Evolutionary conservation across 2,113 vertebrate genomes (phyloP).

Genomic region (Tilapia sparmanii): DNA sequence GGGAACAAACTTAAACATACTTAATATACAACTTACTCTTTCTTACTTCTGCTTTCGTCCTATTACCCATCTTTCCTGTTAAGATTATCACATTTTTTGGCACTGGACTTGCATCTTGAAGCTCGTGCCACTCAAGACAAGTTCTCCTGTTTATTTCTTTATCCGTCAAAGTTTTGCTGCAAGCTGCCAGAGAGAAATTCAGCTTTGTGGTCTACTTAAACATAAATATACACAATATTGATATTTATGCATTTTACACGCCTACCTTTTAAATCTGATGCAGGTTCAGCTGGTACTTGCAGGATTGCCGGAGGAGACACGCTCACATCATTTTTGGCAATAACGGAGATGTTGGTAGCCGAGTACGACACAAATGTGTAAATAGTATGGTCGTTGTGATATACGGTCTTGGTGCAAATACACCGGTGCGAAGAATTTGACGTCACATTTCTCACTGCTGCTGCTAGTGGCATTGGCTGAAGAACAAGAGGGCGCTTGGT

Average conservation of each 20-base stretch:
- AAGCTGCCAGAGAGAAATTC: slow-evolving; percentile 29
- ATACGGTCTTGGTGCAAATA: background rate
- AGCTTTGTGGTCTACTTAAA: background rate
- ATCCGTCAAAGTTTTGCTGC: background rate
- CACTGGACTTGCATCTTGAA: slow-evolving; percentile 21
- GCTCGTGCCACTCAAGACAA: slow-evolving; percentile 59
- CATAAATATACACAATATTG: background rate
- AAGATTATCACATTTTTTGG: background rate
- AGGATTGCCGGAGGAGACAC: slow-evolving; percentile 12
- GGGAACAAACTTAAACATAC: background rate
- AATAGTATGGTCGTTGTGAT: background rate
- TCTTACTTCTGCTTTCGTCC: background rate
- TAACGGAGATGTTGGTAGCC: slow-evolving; percentile 38
- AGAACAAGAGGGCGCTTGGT: background rate
- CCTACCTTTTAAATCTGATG: slow-evolving; percentile 37
- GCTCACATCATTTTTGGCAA: slow-evolving; percentile 40
- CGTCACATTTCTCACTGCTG: background rate
- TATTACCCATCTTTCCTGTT: background rate
- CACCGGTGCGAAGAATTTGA: background rate
- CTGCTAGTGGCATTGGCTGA: slow-evolving; percentile 10
- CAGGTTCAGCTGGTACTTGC: background rate
- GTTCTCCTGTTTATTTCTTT: accelerated
- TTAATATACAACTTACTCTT: slow-evolving; percentile 4
- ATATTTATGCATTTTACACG: background rate
- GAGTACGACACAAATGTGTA: slow-evolving; percentile 24